phyloP scores from a whole-genome alignment of 1,140 invertebrate genomes.

The Bombus picipes region DNA sequence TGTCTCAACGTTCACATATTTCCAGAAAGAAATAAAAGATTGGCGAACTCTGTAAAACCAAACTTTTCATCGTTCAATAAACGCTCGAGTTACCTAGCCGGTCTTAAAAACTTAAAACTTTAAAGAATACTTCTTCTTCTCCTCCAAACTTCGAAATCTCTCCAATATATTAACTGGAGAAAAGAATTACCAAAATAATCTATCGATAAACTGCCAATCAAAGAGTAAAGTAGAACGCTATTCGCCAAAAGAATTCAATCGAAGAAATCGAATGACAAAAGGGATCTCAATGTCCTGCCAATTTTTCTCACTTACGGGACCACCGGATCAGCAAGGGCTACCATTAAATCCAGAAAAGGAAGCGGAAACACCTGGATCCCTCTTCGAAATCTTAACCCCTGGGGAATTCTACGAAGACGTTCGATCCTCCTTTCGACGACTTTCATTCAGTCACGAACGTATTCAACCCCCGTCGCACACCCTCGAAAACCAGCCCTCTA shows the following conservation, averaged over 20 bases:
- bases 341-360: background rate
- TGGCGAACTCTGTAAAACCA: background rate
- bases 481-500: slow-evolving; percentile 37
- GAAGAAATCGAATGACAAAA: background rate
- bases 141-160: background rate
- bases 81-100: background rate
- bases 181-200: background rate
- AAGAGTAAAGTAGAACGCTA: background rate
- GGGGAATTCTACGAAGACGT: slow-evolving; percentile 34
- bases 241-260: too few relatives aligned
- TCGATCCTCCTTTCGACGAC: slow-evolving; percentile 28
- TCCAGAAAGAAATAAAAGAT: background rate
- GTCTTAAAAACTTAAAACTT: background rate
- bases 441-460: slow-evolving; percentile 60
- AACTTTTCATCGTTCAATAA: background rate
- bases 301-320: background rate
- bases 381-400: background rate
- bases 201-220: background rate
- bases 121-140: background rate
- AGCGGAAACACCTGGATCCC: slow-evolving; percentile 13
- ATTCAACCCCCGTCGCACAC: slow-evolving; percentile 28
- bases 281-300: background rate
- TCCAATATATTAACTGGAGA: background rate
- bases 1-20: background rate
- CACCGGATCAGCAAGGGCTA: background rate